A percentile compares a stretch with the other conserved stretches of the same genome.
Conservation (phyloP, 2,888 invertebrate species). For the Parnassius apollo region DNA sequence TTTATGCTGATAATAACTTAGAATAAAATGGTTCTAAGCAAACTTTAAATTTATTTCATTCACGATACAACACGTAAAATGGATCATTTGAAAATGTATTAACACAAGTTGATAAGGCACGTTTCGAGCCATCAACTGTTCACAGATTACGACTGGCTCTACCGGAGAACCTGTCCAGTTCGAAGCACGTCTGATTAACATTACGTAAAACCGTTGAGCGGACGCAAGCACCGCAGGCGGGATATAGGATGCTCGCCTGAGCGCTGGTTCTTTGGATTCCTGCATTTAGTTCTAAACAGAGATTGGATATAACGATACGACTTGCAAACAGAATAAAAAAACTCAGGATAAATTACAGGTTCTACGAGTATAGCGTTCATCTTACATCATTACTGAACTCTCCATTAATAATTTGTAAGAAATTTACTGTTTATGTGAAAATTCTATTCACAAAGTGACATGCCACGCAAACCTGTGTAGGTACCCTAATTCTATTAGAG, state of each 20-base stretch:
- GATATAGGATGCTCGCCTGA: slow-evolving; percentile 27
- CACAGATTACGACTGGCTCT: slow-evolving; percentile 6
- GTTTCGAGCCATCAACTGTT: slow-evolving; percentile 14
- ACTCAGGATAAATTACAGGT: background rate
- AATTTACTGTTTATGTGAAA: no score
- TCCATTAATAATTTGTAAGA: no score
- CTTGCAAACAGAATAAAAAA: slow-evolving; percentile 3
- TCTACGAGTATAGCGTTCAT: no score
- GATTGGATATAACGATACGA: slow-evolving; percentile 7
- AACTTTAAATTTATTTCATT: no score
- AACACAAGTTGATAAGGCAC: slow-evolving; percentile 11
- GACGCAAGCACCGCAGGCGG: slow-evolving; percentile 35
- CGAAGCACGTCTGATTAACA: slow-evolving; percentile 19
- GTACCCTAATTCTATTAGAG: no score
- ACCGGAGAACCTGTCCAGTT: slow-evolving; percentile 16
- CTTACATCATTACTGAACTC: slow-evolving; percentile 1
- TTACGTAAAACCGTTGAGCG: slow-evolving; percentile 31
- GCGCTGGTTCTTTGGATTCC: slow-evolving; percentile 25
- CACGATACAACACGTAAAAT: background rate
- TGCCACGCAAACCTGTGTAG: no score
- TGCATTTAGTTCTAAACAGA: slow-evolving; percentile 12
- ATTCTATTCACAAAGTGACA: no score
- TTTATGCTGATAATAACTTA: no score
- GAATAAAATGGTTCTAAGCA: no score
- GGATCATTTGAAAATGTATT: slow-evolving; percentile 6